Evolutionary conservation across 2,888 invertebrate species (phyloP), one percentile per base, ranked within the genome.

Genomic region (Saturnia japonica): DNA sequence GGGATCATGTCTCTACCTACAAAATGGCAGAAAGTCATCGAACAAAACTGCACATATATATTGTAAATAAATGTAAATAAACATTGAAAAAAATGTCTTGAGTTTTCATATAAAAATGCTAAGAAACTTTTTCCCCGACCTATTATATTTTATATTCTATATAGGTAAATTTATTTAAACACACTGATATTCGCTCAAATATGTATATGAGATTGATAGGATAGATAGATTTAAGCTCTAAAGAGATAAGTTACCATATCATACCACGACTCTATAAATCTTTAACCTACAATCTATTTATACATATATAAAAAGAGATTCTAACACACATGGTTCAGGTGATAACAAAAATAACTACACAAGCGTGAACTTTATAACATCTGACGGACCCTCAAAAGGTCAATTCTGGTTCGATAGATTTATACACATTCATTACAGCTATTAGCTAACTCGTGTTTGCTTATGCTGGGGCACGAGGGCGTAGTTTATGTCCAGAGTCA

Each of bases 351-450:
- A 74, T 75, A 74, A 47, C 62, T 40, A 43, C 22, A 22, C n/a
- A 47, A 3, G n/a, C 22, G 42, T 73, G 71, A 78, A 77, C 71
- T 73, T 78, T 76, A 73, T 76, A 79, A 79, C 74, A 74, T 71
- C 75, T 73, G 45, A 45, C 25, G 69, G 67, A 51, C 67, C 67
- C 40, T 34, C 2, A 19, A 11, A 64, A 64, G 64, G 57, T 67
- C 67, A 45, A 64, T 62, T 72, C 67, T 64, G 64, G 40, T 64
- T 68, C 64, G 67, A 34, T 70, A 69, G 70, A 75, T 80, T 74
- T 74, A 73, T 76, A 77, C 14, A 60, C 12, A 28, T 12, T 2
- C 28, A 60, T 60, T 60, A 60, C 28, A 60, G 57, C 28, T 60
- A 60, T 60, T 60, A 28, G 57, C 25, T 60, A 25, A 28, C 57